Evolutionary conservation across 2,888 invertebrate species (phyloP), one percentile per base, ranked within the genome.

Genomic region (Athalia rosae): DNA sequence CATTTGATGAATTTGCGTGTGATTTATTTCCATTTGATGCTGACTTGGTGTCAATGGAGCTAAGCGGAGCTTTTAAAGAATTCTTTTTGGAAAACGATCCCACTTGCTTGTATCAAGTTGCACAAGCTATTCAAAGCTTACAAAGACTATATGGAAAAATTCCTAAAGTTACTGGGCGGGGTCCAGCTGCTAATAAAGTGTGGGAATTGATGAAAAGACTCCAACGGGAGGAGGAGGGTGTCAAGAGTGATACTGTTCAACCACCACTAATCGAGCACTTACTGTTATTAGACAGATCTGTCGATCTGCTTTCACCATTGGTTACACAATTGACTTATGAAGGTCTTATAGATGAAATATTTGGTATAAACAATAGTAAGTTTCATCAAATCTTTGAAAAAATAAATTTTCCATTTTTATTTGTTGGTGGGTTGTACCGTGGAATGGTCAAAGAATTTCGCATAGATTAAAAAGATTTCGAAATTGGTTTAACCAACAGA

Each of bases 251-350:
- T 92, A 93, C 81, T 89, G 90, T 79, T 79, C 91, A 83, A 84
- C 89, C 84, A 81, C 87, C 88, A 56, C 89, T 90, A 80, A 97
- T 99, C 66, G 98, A 99, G 89, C 96, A 96, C 88, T 92, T 99
- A 78, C 91, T 99, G 6, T 90, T 99, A 64, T 91, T 99, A 1
- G 99, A 99, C 90, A 92, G 99, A 45, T 94, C 95, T 62, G 93
- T 98, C 3, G 99, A 99, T 92, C 93, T 98, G 76, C 93, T 99
- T 67, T 96, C 98, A 66, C 97, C 98, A 0, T 91, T 99, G 84
- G 94, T 97, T 0, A 98, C 98, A 0, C 99, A 99, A 87, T 93
- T 99, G 53, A 99, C 99, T 0, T 99, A 99, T 85, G 99, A 99
- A 90, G 99, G 99, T 3, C 92, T 99, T 6, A 96, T 99, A 81